Base-by-base conservation (phyloP, 2,797 vertebrate species). In the Chrosomus eos region DNA sequence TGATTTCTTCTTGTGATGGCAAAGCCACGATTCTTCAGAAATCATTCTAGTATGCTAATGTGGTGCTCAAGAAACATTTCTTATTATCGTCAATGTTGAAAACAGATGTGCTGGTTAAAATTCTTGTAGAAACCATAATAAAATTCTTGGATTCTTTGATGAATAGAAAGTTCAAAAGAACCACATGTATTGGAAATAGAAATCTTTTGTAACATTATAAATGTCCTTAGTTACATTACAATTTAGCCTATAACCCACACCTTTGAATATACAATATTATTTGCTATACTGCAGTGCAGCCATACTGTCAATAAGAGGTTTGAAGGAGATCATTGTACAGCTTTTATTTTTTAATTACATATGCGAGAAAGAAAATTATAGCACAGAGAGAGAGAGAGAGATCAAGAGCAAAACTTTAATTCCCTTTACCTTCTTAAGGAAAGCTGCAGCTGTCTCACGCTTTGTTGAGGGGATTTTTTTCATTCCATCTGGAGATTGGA, bases 401-500 rank as follows among this genome's bases (percentile, higher is more conserved):
- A 4, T 3, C 1, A 28, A 62, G n/a, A 21, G n/a, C n/a, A 28
- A 14, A 16, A 64, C 16, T 16, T 43, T 43, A 2, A 18, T 26
- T 68, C 11, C 45, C 70, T 2, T 11, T 89, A 99, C 98, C 98
- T 99, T 99, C 86, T 99, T 99, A 73, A 99, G 86, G 93, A 99
- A 98, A 0, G 96, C 93, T 19, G 96, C 96, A 4, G 96, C 96
- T 0, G 97, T 97, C 86, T 99, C 98, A 14, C 97, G 94, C 92
- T 99, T 99, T 0, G 96, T 97, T 31, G 97, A 95, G 0, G 94
- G 90, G 87, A 99, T 97, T 86, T 99, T 97, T 91, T 95, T 99
- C 94, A 99, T 97, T 74, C 98, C 98, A 0, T 98, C 97, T 0
- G 98, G 98, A 26, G 98, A 99, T 91, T 99, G 98, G 53, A 99